phyloP scores from a whole-genome alignment of 2,888 invertebrate genomes.

The Willowsia nigromaculata region DNA sequence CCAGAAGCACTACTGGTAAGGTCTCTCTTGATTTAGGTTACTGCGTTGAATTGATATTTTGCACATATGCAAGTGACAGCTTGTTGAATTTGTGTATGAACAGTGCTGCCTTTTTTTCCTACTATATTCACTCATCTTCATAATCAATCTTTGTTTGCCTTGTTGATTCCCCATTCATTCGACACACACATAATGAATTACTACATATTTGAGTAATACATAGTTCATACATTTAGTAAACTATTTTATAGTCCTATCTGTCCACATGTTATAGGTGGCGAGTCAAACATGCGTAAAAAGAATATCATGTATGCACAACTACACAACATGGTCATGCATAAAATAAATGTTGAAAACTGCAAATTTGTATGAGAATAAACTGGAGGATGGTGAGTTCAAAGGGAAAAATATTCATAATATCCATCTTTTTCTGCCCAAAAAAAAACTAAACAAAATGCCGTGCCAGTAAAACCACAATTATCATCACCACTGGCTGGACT shows the following conservation, averaged over 20 bases:
- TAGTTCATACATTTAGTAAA: too few relatives aligned
- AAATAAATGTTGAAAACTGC: constrained; percentile 50
- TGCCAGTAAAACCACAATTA: neutral
- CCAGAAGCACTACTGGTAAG: too few relatives aligned
- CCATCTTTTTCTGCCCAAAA: neutral
- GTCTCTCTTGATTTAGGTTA: neutral
- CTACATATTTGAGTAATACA: too few relatives aligned
- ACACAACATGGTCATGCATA: constrained; percentile 11
- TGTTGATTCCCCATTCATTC: too few relatives aligned
- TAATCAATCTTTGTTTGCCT: too few relatives aligned
- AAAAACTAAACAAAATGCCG: neutral
- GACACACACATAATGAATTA: too few relatives aligned
- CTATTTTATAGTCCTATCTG: too few relatives aligned
- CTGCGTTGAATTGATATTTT: neutral
- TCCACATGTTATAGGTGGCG: neutral
- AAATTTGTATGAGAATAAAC: constrained; percentile 49
- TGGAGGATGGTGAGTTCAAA: neutral
- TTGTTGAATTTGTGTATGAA: neutral
- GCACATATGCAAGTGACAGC: constrained; percentile 61
- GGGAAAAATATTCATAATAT: neutral
- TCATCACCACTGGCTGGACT: too few relatives aligned
- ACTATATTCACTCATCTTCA: too few relatives aligned
- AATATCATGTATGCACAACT: neutral
- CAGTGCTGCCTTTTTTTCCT: too few relatives aligned
- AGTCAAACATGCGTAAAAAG: constrained; percentile 7